These are phyloP conservation scores for Scaptomyza cyrtandrae DNA, from an alignment of 2,888 invertebrate genomes.

Conservation along the genomic window DNA sequence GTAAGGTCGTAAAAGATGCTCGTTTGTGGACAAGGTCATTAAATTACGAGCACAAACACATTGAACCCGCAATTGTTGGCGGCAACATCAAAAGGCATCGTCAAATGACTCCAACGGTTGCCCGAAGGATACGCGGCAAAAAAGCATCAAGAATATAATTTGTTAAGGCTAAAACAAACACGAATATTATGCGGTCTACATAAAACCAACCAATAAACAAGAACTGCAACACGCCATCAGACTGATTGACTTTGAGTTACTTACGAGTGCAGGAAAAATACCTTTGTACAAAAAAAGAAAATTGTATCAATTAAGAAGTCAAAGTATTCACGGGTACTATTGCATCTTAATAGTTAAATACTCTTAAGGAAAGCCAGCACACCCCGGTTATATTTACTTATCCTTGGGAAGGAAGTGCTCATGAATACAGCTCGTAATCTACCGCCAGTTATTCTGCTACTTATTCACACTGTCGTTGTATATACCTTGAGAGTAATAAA, in stretches of 20 bases:
- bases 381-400: too few relatives aligned
- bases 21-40: conserved; percentile 59
- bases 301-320: too few relatives aligned
- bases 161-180: conserved; percentile 50
- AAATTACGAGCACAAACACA: conserved; percentile 52
- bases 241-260: conserved; percentile 7
- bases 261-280: background rate
- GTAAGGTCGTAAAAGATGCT: conserved; percentile 34
- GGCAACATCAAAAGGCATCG: conserved; percentile 61
- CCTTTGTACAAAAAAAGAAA: background rate
- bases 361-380: too few relatives aligned
- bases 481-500: background rate
- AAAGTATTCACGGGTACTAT: too few relatives aligned
- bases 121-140: conserved; percentile 12
- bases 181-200: conserved; percentile 57
- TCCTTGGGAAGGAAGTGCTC: background rate
- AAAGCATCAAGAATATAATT: conserved; percentile 50
- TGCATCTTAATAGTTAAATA: too few relatives aligned
- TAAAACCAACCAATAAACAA: conserved; percentile 43
- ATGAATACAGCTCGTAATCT: background rate
- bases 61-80: conserved; percentile 64
- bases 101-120: conserved; percentile 61
- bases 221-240: background rate
- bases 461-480: background rate
- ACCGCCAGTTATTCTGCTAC: background rate